Base-by-base conservation (phyloP, 2,888 invertebrate genomes). In the Drosophila fulvimacula region DNA sequence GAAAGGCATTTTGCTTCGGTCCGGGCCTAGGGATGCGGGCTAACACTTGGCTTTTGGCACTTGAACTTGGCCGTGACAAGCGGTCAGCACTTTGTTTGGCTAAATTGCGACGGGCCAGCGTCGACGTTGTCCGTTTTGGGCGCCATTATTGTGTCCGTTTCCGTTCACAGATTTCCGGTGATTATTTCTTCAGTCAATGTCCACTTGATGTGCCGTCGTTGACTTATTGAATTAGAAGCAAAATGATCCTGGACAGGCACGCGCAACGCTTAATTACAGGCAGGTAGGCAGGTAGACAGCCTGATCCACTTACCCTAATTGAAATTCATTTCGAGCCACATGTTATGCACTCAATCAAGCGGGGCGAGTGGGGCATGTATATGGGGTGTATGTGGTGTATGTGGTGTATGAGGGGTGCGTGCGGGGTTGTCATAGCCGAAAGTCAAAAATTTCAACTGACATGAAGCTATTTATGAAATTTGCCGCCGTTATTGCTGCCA, bases 151-250 rank as follows among this genome's bases (percentile, higher is more conserved):
- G 73, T 76, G 68, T 69, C 75, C 88, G 73, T 88, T 86, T 86
- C 85, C 85, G 89, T 74, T 82, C 63, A 60, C 72, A 88, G 90
- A 86, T 89, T 89, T 86, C 85, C 85, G 85, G 90, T 82, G 82
- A 89, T 86, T 86, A 86, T 80, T 88, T 84, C 69, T 68, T n/a
- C 55, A 41, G 55, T 41, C 63, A 57, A 67, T 77, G 70, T 64
- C 63, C 83, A 76, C 62, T 72, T 72, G 70, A 76, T 44, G 24
- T 34, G 34, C 36, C 27, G 52, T 38, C 49, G 51, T 32, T 46
- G 48, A 17, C 67, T 79, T 79, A 85, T 89, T 89, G 89, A 85
- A 85, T 89, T 87, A 81, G 70, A 24, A 49, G 10, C 74, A 80
- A 51, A 52, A 69, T 73, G 84, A 87, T 89, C 71, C 89, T 75